A percentile compares a stretch with the other conserved stretches of the same genome.
These are phyloP conservation scores for Hydropsyche tenuis DNA, from an alignment of 1,140 invertebrate species.

Conservation along the genomic window DNA sequence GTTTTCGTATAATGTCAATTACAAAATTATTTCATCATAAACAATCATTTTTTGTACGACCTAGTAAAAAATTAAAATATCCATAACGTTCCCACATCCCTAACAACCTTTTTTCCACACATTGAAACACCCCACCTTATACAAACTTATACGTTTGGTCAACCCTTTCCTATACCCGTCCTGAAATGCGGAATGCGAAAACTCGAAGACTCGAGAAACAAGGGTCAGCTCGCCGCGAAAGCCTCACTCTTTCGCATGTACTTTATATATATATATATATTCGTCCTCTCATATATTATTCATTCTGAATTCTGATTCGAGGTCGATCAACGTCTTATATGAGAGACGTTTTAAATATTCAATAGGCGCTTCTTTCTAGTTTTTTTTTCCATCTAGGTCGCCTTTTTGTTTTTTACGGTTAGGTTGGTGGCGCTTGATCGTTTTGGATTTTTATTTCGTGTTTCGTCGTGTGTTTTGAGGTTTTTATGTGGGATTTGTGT, in stretches of 20 bases:
- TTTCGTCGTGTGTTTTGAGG: neutral
- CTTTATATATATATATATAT: neutral
- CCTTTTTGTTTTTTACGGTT: neutral
- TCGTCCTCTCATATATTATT: slow-evolving; percentile 18
- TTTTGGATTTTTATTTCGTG: neutral
- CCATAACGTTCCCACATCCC: no score
- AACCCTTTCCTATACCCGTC: no score
- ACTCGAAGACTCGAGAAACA: slow-evolving; percentile 3
- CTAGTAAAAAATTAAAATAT: no score
- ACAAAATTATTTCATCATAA: no score
- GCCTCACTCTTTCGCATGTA: neutral
- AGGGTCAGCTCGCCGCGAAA: slow-evolving; percentile 11
- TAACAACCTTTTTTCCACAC: no score
- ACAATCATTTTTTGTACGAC: no score
- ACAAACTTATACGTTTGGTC: no score
- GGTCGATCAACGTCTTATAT: slow-evolving; percentile 15
- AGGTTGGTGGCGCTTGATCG: neutral
- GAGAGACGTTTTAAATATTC: slow-evolving; percentile 25
- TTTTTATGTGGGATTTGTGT: neutral
- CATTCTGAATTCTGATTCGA: slow-evolving; percentile 24
- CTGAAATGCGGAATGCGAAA: neutral
- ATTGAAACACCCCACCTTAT: no score
- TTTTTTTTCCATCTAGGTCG: neutral
- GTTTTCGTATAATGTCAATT: no score
- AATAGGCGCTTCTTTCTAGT: slow-evolving; percentile 1